Conservation (phyloP, 2,797 vertebrate genomes). For the Leptoclinus maculatus region DNA sequence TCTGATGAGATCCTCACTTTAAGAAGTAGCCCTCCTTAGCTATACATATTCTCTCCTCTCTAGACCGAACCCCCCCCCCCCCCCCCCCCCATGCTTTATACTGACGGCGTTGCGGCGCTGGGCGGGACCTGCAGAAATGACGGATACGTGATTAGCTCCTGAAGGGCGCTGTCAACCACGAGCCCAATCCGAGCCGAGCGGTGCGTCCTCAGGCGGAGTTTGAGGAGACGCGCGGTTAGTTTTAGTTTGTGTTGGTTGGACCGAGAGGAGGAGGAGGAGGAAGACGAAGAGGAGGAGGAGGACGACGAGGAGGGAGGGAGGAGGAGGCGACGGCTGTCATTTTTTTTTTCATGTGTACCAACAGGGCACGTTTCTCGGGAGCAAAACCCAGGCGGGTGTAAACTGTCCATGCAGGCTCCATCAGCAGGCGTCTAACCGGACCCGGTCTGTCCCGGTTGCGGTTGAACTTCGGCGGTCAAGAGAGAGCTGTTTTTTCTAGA, state of each 20-base stretch:
- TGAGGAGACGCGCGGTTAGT: slow-evolving; percentile 77
- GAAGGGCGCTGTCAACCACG: slow-evolving; percentile 46
- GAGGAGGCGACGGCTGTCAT: slow-evolving; percentile 69
- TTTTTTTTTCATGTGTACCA: slow-evolving; percentile 72
- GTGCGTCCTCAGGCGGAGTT: slow-evolving; percentile 77
- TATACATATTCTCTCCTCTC: background rate
- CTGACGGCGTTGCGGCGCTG: slow-evolving; percentile 47
- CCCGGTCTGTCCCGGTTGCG: slow-evolving; percentile 20
- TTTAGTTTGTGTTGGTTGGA: slow-evolving; percentile 81
- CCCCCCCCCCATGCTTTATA: slow-evolving; percentile 26
- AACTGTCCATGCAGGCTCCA: slow-evolving; percentile 45
- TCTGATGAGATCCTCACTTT: background rate
- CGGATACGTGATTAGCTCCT: slow-evolving; percentile 45
- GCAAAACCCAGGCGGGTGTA: slow-evolving; percentile 66
- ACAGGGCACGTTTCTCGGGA: slow-evolving; percentile 72
- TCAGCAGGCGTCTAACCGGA: slow-evolving; percentile 32
- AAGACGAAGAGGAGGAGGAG: slow-evolving; percentile 53
- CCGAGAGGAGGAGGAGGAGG: slow-evolving; percentile 66
- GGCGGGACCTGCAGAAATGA: slow-evolving; percentile 53
- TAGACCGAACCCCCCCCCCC: background rate
- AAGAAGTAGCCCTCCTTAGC: background rate
- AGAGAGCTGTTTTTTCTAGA: slow-evolving; percentile 9
- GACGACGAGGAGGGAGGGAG: slow-evolving; percentile 44
- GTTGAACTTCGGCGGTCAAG: slow-evolving; percentile 19
- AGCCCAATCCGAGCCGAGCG: slow-evolving; percentile 63